Conservation (phyloP, 2,888 invertebrate genomes). For the Rutpela maculata region DNA sequence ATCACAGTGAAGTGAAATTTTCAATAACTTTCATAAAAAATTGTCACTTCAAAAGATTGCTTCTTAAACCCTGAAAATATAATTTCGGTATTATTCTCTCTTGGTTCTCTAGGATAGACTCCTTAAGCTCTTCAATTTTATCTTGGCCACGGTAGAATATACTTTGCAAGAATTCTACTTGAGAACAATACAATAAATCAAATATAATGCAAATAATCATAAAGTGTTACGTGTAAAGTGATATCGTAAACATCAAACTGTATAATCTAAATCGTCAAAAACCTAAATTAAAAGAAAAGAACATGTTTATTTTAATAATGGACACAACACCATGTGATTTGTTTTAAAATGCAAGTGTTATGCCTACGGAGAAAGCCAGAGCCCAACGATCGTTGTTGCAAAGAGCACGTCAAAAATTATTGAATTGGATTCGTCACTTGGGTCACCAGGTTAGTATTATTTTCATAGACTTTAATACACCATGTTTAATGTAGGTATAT, state of each 20-base stretch:
- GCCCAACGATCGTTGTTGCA: conserved; percentile 71
- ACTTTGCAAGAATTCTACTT: too few relatives aligned
- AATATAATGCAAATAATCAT: neutral
- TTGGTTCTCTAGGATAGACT: too few relatives aligned
- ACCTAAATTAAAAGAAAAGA: neutral
- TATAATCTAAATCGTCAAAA: neutral
- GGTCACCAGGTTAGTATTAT: conserved; percentile 66
- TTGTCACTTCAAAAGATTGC: too few relatives aligned
- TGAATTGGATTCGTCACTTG: conserved; percentile 72
- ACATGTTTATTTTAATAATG: neutral
- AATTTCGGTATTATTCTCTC: too few relatives aligned
- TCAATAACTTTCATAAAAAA: too few relatives aligned
- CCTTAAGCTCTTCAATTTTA: too few relatives aligned
- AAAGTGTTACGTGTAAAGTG: neutral
- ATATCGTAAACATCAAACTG: neutral
- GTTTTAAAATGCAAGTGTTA: conserved; percentile 58
- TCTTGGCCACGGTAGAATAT: too few relatives aligned
- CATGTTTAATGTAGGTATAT: too few relatives aligned
- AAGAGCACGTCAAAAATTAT: conserved; percentile 73
- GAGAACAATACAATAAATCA: neutral
- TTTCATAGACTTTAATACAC: neutral
- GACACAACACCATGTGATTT: neutral
- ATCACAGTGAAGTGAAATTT: too few relatives aligned
- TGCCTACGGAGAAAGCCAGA: conserved; percentile 66
- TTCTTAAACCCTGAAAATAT: too few relatives aligned